phyloP scores from a whole-genome alignment of 2,797 vertebrate genomes.

The Protosalanx chinensis region DNA sequence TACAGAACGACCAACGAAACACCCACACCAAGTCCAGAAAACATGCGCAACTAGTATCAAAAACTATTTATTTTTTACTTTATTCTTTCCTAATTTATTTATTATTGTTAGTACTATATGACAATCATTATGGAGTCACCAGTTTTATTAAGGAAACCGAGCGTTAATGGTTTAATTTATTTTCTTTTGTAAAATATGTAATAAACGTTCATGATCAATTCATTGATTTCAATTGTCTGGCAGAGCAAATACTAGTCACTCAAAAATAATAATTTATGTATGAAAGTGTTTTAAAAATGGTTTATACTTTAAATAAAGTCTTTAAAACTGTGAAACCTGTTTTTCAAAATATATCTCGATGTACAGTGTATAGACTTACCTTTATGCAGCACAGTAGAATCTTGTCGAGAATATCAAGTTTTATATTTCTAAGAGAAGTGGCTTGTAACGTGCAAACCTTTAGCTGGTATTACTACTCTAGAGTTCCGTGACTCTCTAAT shows the following conservation, averaged over 20 bases:
- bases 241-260: constrained; percentile 98
- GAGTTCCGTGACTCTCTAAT: constrained; percentile 81
- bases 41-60: constrained; percentile 68
- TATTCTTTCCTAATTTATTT: constrained; percentile 69
- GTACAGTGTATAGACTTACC: constrained; percentile 86
- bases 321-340: constrained; percentile 99
- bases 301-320: constrained; percentile 99
- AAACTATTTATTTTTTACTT: constrained; percentile 70
- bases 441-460: constrained; percentile 85
- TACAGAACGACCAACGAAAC: constrained; percentile 80
- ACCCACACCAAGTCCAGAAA: constrained; percentile 65
- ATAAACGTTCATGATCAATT: constrained; percentile 89
- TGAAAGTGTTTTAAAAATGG: constrained; percentile 99
- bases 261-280: constrained; percentile 99
- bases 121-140: constrained; percentile 99
- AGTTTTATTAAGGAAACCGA: constrained; percentile 87
- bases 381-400: constrained; percentile 88
- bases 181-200: constrained; percentile 99
- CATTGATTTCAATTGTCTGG: constrained; percentile 95
- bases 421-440: constrained; percentile 88
- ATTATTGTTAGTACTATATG: constrained; percentile 90
- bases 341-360: constrained; percentile 84
- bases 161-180: constrained; percentile 85
- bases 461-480: constrained; percentile 83
- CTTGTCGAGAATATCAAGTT: constrained; percentile 86